These are phyloP conservation scores for Steromphala cineraria DNA, from an alignment of 2,888 invertebrate species.

Conservation along the genomic window DNA sequence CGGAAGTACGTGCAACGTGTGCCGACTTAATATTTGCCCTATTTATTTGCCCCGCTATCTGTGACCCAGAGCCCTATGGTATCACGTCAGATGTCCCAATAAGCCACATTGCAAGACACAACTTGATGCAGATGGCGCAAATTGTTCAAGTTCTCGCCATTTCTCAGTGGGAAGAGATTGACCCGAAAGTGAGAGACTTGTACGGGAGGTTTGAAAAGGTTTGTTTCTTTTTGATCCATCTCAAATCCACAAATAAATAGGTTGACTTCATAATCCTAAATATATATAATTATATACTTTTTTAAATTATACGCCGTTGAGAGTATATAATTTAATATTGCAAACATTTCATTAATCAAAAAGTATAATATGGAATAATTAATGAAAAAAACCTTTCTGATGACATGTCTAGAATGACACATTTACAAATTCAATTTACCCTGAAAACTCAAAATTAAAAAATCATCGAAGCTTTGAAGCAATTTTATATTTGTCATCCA, in stretches of 20 bases:
- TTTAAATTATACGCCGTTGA: too few species aligned
- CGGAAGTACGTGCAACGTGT: conserved; percentile 82
- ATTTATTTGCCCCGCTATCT: conserved; percentile 96
- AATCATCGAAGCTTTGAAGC: too few species aligned
- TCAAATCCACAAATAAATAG: background rate
- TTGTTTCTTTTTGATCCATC: conserved; percentile 23
- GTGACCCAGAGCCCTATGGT: conserved; percentile 96
- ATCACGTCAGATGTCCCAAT: conserved; percentile 92
- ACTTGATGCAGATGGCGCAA: conserved; percentile 85
- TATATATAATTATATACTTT: too few species aligned
- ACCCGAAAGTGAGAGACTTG: conserved; percentile 84
- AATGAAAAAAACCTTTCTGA: too few species aligned
- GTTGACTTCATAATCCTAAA: too few species aligned
- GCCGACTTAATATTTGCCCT: conserved; percentile 94
- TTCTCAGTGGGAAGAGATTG: conserved; percentile 88
- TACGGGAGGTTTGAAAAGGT: conserved; percentile 87
- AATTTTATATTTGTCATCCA: too few species aligned
- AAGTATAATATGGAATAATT: too few species aligned
- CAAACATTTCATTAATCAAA: too few species aligned
- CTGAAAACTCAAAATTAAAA: too few species aligned
- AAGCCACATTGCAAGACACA: conserved; percentile 92
- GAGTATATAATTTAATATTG: too few species aligned
- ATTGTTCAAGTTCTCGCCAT: conserved; percentile 93
- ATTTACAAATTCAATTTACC: too few species aligned
- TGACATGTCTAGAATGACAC: too few species aligned